phyloP scores from a whole-genome alignment of 2,888 invertebrate species.

The Chesias legatella region DNA sequence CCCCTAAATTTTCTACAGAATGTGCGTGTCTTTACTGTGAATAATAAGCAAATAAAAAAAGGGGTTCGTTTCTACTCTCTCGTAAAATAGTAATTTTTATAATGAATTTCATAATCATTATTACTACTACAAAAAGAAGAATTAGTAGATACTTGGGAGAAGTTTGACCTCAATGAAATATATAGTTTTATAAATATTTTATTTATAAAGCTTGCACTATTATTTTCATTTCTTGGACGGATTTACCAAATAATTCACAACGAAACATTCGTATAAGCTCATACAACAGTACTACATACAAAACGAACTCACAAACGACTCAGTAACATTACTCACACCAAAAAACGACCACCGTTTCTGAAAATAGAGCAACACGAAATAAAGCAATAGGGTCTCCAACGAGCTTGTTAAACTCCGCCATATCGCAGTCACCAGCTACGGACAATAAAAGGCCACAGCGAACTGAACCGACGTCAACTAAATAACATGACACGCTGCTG shows the following conservation, averaged over 20 bases:
- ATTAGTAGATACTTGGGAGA: no score
- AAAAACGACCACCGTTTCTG: background rate
- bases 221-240: no score
- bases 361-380: slow-evolving; percentile 12
- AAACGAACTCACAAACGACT: background rate
- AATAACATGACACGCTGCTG: slow-evolving; percentile 14
- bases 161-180: no score
- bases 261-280: slow-evolving; percentile 4
- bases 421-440: slow-evolving; percentile 21
- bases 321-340: slow-evolving; percentile 10
- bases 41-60: no score
- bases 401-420: slow-evolving; percentile 18
- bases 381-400: slow-evolving; percentile 18
- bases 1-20: no score
- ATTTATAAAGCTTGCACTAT: no score
- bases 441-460: slow-evolving; percentile 20
- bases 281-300: slow-evolving; percentile 3
- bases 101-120: no score
- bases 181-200: no score
- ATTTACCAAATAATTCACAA: background rate
- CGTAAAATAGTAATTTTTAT: no score
- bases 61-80: no score
- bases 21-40: no score
- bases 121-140: no score
- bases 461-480: slow-evolving; percentile 17